Evolutionary conservation across 1,140 invertebrate species (phyloP).

Genomic region (Pachypsylla venusta): DNA sequence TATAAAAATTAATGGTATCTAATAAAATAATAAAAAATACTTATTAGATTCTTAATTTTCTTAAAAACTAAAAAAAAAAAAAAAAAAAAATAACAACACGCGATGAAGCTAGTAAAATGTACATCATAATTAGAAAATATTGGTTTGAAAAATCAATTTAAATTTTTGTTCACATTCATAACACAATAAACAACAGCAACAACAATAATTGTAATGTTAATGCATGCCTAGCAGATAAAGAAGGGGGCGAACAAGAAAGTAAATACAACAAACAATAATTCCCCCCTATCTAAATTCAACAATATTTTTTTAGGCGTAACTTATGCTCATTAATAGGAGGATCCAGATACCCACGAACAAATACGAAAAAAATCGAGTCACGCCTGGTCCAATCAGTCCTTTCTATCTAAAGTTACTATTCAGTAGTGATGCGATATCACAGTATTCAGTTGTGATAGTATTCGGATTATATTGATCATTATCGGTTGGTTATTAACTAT

Average conservation of each 20-base stretch:
- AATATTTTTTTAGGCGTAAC: constrained; percentile 9
- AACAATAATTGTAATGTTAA: constrained; percentile 9
- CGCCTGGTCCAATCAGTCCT: constrained; percentile 9
- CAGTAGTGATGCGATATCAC: constrained; percentile 9
- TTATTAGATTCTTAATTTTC: too few relatives aligned
- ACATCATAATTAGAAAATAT: too few relatives aligned
- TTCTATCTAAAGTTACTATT: constrained; percentile 9
- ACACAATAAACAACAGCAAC: constrained; percentile 2
- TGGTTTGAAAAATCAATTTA: too few relatives aligned
- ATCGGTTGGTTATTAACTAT: neutral
- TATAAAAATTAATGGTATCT: too few relatives aligned
- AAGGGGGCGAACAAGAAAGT: neutral
- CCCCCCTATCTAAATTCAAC: neutral
- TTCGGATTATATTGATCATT: constrained; percentile 4
- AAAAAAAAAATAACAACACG: too few relatives aligned
- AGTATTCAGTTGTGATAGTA: neutral
- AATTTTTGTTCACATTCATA: too few relatives aligned
- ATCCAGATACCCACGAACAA: neutral
- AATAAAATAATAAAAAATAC: too few relatives aligned
- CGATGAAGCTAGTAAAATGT: too few relatives aligned
- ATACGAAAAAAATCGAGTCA: neutral
- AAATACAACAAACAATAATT: neutral
- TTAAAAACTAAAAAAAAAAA: too few relatives aligned
- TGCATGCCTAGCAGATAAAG: neutral
- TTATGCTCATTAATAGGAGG: neutral